These are phyloP conservation scores for Catocala nupta DNA, from an alignment of 2,888 invertebrate species.

Conservation along the genomic window DNA sequence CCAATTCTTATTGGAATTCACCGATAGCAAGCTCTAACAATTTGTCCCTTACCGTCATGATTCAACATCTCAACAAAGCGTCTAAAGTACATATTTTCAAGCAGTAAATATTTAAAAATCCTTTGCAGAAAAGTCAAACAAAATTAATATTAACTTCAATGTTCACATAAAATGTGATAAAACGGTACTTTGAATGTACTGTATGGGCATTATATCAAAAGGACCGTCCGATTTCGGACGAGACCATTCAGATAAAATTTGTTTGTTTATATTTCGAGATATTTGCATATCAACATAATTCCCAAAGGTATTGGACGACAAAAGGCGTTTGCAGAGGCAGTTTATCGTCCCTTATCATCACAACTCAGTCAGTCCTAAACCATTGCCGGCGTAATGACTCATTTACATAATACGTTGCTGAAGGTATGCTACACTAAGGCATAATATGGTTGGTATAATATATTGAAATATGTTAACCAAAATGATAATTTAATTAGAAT, in stretches of 20 bases:
- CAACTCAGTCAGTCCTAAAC: constrained; percentile 8
- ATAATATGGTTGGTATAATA: no score
- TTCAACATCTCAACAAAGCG: no score
- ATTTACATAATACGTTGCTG: constrained; percentile 13
- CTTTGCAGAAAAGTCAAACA: not conserved
- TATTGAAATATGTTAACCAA: no score
- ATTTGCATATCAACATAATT: constrained; percentile 20
- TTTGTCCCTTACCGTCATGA: no score
- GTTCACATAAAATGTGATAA: not conserved
- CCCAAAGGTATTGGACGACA: constrained; percentile 9
- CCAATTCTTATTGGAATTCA: no score
- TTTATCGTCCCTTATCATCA: constrained; percentile 14
- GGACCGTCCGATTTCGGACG: not conserved
- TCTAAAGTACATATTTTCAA: no score
- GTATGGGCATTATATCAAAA: not conserved
- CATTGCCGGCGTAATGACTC: constrained; percentile 9
- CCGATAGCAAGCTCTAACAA: no score
- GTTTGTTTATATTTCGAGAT: constrained; percentile 12
- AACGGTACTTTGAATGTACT: no score
- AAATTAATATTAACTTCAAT: not conserved
- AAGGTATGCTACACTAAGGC: not conserved
- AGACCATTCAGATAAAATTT: constrained; percentile 3
- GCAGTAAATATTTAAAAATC: no score
- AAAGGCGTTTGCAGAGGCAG: constrained; percentile 8
- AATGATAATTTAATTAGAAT: no score